A percentile compares a stretch with the other conserved stretches of the same genome.
Evolutionary conservation across 2,797 vertebrate species (phyloP).

Genomic region (Coracias cyanogaster): DNA sequence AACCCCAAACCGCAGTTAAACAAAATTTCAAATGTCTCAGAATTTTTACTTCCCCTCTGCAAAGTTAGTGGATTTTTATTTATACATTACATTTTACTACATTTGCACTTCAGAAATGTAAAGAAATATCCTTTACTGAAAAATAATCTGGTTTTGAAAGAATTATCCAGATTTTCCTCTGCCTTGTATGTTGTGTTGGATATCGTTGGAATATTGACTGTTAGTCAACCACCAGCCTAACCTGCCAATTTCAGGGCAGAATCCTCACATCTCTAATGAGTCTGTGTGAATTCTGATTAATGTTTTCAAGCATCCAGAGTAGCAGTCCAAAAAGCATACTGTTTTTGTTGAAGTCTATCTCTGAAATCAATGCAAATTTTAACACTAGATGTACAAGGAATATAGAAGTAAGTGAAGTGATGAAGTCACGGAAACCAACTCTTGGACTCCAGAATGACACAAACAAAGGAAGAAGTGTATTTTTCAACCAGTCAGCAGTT

Average conservation of each 20-base stretch:
- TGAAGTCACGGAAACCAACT: constrained; percentile 58
- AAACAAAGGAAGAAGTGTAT: constrained; percentile 37
- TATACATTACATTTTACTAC: background rate
- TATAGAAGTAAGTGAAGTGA: background rate
- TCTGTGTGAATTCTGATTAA: constrained; percentile 2
- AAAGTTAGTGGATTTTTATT: background rate
- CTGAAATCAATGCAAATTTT: constrained; percentile 33
- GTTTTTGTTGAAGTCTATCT: background rate
- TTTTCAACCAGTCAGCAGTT: constrained; percentile 15
- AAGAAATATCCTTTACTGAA: background rate
- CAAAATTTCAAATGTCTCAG: fast-evolving
- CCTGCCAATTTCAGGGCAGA: background rate
- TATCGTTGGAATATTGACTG: background rate
- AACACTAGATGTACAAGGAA: background rate
- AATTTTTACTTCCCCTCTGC: background rate
- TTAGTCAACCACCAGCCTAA: background rate
- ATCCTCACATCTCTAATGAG: background rate
- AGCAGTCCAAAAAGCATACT: background rate
- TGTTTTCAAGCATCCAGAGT: background rate
- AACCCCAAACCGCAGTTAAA: background rate
- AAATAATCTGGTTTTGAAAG: background rate
- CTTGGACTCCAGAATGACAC: background rate
- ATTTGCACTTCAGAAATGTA: background rate
- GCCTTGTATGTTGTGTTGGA: background rate
- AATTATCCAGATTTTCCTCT: background rate